Evolutionary conservation across 2,797 vertebrate species (phyloP), one percentile per base, ranked within the genome.

Genomic region (Acanthurus lineatus): DNA sequence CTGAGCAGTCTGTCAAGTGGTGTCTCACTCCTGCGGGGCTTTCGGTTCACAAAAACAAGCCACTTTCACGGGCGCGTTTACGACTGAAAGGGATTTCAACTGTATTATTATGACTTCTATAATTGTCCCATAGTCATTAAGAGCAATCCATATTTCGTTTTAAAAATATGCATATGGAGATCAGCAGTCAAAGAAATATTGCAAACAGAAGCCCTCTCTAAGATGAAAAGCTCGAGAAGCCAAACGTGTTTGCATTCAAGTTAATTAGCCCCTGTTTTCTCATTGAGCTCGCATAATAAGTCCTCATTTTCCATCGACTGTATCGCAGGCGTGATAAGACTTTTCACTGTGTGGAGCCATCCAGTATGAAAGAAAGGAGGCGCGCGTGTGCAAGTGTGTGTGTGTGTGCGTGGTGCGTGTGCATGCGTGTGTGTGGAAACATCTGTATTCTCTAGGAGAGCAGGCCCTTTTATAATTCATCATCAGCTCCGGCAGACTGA

Each of bases 381-480:
- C 15, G 58, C 32, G 28, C 48, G 32, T 57, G 48, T 5, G 70
- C 12, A 68, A 7, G 63, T 20, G 73, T 3, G 70, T 14, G 63
- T 16, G 73, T 47, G 66, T 0, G 63, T 40, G 58, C 47, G 60
- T n/a, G 73, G 70, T 9, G 63, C 19, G 71, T 3, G 70, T 14
- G 63, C 16, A 71, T 47, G 66, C 0, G 59, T 45, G 52, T 5
- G 70, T 15, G 60, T n/a, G 72, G 71, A 89, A 92, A 93, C 90
- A 94, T 95, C 90, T 92, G 91, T 93, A 92, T 94, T 93, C 94
- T 93, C 82, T 6, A 54, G 69, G 79, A 92, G 89, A 93, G 86
- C 87, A 63, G 81, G 76, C 57, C 81, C 85, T 92, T 89, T 94
- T 90, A 94, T 95, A 93, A 91, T 93, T 95, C 88, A 91, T 94